Conservation (phyloP, 1,140 invertebrate genomes). For the Drosophila cardini region DNA sequence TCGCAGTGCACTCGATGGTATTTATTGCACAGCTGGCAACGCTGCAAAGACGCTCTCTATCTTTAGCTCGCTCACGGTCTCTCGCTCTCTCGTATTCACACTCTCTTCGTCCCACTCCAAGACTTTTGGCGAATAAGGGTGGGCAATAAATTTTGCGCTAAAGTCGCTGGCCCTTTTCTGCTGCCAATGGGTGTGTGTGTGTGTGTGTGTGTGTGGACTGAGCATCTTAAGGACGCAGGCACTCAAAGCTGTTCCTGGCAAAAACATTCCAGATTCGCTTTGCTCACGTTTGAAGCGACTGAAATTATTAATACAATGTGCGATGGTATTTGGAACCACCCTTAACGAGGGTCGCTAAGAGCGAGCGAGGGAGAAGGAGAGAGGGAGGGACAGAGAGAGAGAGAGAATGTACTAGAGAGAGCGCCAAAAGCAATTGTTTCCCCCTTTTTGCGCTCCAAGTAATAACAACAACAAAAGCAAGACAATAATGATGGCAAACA, state of each 20-base stretch:
- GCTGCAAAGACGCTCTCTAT: conserved; percentile 35
- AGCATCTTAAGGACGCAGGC: conserved; percentile 40
- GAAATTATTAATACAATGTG: conserved; percentile 1
- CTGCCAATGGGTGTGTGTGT: no score
- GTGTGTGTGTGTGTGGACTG: background rate
- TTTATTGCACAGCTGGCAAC: conserved; percentile 41
- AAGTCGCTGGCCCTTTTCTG: conserved; percentile 11
- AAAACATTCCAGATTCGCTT: conserved; percentile 47
- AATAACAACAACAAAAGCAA: background rate
- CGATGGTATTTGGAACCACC: conserved; percentile 41
- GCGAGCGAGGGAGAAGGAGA: background rate
- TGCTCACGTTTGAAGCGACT: conserved; percentile 20
- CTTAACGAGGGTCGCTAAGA: conserved; percentile 10
- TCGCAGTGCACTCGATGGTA: conserved; percentile 31
- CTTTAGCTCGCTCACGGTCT: background rate
- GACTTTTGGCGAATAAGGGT: conserved; percentile 52
- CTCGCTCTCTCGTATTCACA: conserved; percentile 14
- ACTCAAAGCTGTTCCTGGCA: conserved; percentile 27
- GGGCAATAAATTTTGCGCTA: conserved; percentile 55
- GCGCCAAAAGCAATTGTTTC: background rate
- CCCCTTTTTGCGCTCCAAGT: conserved; percentile 17
- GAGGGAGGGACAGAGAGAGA: background rate
- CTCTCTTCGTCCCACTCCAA: conserved; percentile 30
- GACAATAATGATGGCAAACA: conserved; percentile 3
- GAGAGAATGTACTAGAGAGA: background rate